These are phyloP conservation scores for Dione vanillae DNA, from an alignment of 2,888 invertebrate species.

Conservation along the genomic window DNA sequence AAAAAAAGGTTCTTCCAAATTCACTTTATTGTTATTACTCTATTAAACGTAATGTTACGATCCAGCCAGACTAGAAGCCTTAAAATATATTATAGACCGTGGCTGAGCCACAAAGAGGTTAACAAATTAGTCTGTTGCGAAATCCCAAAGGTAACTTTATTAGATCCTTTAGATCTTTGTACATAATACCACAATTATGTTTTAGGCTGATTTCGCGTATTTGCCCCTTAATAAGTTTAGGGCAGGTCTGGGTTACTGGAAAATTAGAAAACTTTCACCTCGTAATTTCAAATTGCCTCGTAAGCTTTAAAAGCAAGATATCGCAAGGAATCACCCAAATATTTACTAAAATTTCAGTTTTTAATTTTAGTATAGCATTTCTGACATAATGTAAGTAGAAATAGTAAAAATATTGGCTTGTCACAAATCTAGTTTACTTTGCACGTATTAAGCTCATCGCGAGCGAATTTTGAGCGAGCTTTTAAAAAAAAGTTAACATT, in stretches of 20 bases:
- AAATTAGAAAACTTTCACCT: slow-evolving; percentile 71
- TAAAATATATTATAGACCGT: slow-evolving; percentile 18
- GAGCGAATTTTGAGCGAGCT: no score
- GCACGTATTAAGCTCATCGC: no score
- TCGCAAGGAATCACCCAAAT: slow-evolving; percentile 32
- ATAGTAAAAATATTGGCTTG: no score
- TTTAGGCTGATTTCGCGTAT: slow-evolving; percentile 29
- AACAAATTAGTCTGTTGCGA: slow-evolving; percentile 31
- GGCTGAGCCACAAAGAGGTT: slow-evolving; percentile 32
- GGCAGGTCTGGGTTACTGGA: slow-evolving; percentile 54
- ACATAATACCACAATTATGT: slow-evolving; percentile 33
- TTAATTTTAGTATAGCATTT: slow-evolving; percentile 32
- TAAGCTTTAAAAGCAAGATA: slow-evolving; percentile 54
- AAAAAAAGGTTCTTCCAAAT: neutral
- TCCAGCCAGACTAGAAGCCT: no score
- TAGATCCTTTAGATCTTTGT: slow-evolving; percentile 24
- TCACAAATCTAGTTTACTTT: no score
- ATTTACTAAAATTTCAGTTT: slow-evolving; percentile 49
- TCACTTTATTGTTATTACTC: slow-evolving; percentile 2
- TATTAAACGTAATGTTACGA: no score
- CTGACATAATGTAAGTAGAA: no score
- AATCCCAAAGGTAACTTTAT: slow-evolving; percentile 37
- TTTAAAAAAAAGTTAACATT: no score
- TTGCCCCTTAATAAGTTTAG: slow-evolving; percentile 48
- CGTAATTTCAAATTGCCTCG: slow-evolving; percentile 57